Evolutionary conservation across 2,797 vertebrate species (phyloP), one percentile per base, ranked within the genome.

Genomic region (Ciconia nigra): DNA sequence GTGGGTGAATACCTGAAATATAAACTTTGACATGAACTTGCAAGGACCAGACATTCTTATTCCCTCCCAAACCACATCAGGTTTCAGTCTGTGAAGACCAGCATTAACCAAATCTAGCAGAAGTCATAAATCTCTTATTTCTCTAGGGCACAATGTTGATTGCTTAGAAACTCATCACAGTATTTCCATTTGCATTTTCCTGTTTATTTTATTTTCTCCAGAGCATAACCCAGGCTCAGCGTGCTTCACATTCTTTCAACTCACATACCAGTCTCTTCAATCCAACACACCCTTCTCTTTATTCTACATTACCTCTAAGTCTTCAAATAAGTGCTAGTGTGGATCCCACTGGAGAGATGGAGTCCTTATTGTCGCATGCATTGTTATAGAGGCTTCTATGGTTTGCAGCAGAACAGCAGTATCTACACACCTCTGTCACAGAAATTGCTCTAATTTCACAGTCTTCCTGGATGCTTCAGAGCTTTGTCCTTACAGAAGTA

Each of bases 161-260:
- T 87, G 46, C 92, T 85, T 91, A 59, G 95, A 92, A 96, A 94
- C 29, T 87, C 84, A 85, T 58, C 28, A 49, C 25, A 83, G 13
- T 55, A 87, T 80, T 74, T 69, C 31, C 26, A 84, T 21, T 70
- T 66, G 35, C 39, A 80, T 71, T 59, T 65, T 83, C 52, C 63
- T 52, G 12, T 85, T 95, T 92, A 78, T 87, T 92, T 93, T 49
- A 24, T 66, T 78, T 92, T 93, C 66, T 87, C 26, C 54, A 82
- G 52, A 83, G 15, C 37, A 71, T 57, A 91, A 86, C 19, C 13
- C 10, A 93, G 37, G 35, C 25, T 46, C 18, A 83, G 41, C 6
- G 17, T 49, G 44, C 33, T 66, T 83, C 66, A 73, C 24, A 41
- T 61, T 91, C 58, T 83, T 92, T 81, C 46, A 89, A 58, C 16